phyloP scores from a whole-genome alignment of 2,888 invertebrate species.

The Terebella lapidaria region DNA sequence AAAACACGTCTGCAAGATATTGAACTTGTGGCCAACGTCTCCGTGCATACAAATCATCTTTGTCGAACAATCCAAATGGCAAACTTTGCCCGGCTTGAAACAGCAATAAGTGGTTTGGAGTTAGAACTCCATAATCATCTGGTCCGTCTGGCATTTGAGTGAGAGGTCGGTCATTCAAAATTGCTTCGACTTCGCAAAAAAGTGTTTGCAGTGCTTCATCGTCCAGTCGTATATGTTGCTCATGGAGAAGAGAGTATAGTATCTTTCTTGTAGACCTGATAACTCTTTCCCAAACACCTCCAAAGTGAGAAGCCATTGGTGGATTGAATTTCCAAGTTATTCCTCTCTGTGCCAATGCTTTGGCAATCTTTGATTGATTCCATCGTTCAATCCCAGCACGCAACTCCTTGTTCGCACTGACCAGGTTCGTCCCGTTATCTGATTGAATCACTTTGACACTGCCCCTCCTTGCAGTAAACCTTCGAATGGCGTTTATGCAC shows the following conservation, averaged over 20 bases:
- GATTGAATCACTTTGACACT: no score
- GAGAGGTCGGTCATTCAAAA: neutral
- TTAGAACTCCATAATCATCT: neutral
- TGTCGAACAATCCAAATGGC: constrained; percentile 4
- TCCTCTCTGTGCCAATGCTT: neutral
- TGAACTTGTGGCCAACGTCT: constrained; percentile 1
- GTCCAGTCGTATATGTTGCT: neutral
- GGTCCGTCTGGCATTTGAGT: neutral
- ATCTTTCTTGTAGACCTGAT: no score
- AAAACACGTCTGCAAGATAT: constrained; percentile 5
- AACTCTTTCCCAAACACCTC: constrained; percentile 8
- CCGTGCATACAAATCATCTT: neutral
- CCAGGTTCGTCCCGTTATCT: no score
- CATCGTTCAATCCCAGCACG: constrained; percentile 3
- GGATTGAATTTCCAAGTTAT: constrained; percentile 1
- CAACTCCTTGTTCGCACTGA: constrained; percentile 18
- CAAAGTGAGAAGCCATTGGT: constrained; percentile 6
- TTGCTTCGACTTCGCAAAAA: neutral
- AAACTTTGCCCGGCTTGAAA: no score
- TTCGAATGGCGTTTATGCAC: no score
- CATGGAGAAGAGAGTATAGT: neutral
- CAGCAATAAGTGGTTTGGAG: constrained; percentile 7
- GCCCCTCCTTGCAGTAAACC: no score
- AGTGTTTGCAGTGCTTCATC: neutral
- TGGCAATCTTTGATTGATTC: constrained; percentile 3